Base-by-base conservation (phyloP, 2,113 vertebrate genomes). In the Dinomys branickii region DNA sequence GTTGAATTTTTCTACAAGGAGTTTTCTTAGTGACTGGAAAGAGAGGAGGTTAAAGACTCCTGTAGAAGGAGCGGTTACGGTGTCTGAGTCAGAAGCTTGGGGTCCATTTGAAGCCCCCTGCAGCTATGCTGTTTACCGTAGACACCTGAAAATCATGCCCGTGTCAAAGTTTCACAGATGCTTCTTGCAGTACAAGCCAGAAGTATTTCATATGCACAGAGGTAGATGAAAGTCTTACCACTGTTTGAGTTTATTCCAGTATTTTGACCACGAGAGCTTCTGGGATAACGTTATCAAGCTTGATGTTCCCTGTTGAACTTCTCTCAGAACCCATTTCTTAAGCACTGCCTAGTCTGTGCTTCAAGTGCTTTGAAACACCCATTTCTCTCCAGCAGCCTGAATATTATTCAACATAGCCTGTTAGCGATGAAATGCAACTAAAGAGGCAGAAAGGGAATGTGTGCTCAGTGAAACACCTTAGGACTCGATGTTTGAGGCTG, bases 361-460 rank as follows among this genome's bases (percentile, higher is more conserved):
- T n/a, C n/a, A 61, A 87, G 47, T 67, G 41, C 47, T 94, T 88
- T 87, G 54, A 65, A 95, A 93, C 16, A 77, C 20, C 58, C 50
- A 19, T 95, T 91, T 90, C 41, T 10, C 33, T 92, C 71, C 78
- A 86, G 41, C n/a, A 20, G 54, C n/a, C 77, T 85, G 44, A 65
- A 82, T 50, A 75, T 88, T 86, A 67, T 69, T 94, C 90, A 92
- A 24, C 54, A 14, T 35, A 54, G 14, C 38, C 92, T 97, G 19
- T 87, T 95, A 20, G 44, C 90, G 80, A 58, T 44, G 20, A 92
- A 94, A 86, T 82, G 71, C 94, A 93, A 93, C 13, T 44, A 30
- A 85, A 67, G 28, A 92, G 19, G 5, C 13, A 33, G 52, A 41
- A 92, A 80, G 82, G 30, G 41, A 61, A 58, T 54, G 19, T 38